Evolutionary conservation across 92 coral and sea anemone species (phyloP), one percentile per base, ranked within the genome.

Genomic region (Blastomussa wellsi): DNA sequence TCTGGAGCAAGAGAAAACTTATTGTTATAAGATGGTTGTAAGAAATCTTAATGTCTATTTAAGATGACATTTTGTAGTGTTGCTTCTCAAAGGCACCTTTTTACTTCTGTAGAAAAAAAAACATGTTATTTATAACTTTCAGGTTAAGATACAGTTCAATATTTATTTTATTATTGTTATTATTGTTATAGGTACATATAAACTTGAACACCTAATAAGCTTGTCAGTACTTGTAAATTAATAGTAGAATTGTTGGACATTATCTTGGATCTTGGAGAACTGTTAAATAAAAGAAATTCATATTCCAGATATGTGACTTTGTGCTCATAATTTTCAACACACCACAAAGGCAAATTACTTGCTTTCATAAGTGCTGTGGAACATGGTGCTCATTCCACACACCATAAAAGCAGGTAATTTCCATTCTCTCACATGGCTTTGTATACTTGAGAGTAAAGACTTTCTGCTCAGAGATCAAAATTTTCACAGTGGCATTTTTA

Each of bases 311-410:
- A 82, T 72, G 86, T 82, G 86, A 31, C 86, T 82, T 70, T 82
- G 86, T 69, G 86, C 22, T 82, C 48, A 65, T 82, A 48, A 81
- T 77, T 67, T 81, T 77, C 85, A 67, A 41, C 47, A 81, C 85
- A 77, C 85, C 67, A 74, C 74, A 81, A 81, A 33, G 14, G 85
- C 85, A 81, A 81, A 47, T 81, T 57, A 41, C 42, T 74, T 24
- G 78, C 16, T 41, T 74, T 89, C 89, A 89, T n/a, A 89, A 74
- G 85, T 89, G 92, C 86, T 89, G 92, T 79, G 89, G 92, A 5
- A 89, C 86, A 72, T 89, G 85, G 81, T 89, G 86, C 74, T 78
- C 89, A 81, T 89, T 89, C 89, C 92, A 89, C 71, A 89, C 74
- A 33, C 89, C 92, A 84, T 89, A 89, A 81, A 84, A 89, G 79